phyloP scores from a whole-genome alignment of 2,113 vertebrate genomes.

The Lutjanus erythropterus region DNA sequence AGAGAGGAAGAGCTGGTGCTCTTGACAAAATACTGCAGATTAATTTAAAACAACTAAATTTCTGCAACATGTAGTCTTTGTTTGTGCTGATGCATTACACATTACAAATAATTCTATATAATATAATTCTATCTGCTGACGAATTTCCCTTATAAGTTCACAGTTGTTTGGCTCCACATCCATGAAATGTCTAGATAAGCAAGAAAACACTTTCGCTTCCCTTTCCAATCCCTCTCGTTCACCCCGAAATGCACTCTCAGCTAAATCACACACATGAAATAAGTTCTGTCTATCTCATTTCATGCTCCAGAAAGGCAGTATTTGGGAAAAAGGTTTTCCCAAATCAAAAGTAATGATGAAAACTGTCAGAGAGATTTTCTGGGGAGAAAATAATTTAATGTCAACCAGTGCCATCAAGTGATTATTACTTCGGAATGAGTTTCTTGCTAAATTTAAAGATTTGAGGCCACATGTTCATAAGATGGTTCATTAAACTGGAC shows the following conservation, averaged over 20 bases:
- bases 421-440: background rate
- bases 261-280: constrained; percentile 25
- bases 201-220: constrained; percentile 29
- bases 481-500: constrained; percentile 35
- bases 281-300: constrained; percentile 39
- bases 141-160: constrained; percentile 11
- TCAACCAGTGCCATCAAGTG: background rate
- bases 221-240: constrained; percentile 1
- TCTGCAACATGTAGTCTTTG: background rate
- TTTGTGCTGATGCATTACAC: constrained; percentile 11
- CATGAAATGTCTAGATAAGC: constrained; percentile 8
- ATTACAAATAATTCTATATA: background rate
- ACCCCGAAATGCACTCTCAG: constrained; percentile 35
- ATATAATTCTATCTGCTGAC: background rate
- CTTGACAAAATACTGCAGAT: background rate
- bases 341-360: constrained; percentile 29
- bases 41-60: background rate
- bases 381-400: background rate
- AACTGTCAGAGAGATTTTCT: constrained; percentile 15
- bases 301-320: constrained; percentile 25
- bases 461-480: constrained; percentile 13
- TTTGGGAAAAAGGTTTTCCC: background rate
- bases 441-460: constrained; percentile 16
- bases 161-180: background rate
- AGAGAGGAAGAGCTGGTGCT: background rate